These are phyloP conservation scores for Lamprotornis superbus DNA, from an alignment of 2,113 vertebrate species.

Conservation along the genomic window DNA sequence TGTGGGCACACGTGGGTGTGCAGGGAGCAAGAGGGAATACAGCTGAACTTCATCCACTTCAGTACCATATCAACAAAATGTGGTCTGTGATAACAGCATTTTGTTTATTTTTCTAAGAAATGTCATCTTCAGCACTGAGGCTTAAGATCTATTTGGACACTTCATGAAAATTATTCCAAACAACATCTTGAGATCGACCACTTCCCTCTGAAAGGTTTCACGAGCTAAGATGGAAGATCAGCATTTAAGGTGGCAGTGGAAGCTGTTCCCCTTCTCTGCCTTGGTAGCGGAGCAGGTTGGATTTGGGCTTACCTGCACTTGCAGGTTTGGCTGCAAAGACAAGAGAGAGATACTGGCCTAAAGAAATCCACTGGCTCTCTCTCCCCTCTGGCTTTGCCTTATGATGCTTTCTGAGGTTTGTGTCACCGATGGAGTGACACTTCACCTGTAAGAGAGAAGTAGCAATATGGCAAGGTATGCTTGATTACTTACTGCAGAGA, in stretches of 20 bases:
- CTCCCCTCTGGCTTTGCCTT: background rate
- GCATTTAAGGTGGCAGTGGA: background rate
- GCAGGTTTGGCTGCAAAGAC: background rate
- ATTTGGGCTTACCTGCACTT: background rate
- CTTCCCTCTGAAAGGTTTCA: slow-evolving; percentile 19
- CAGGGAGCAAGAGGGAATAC: background rate
- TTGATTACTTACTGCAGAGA: background rate
- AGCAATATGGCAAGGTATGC: background rate
- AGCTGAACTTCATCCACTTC: background rate
- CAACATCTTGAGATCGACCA: background rate
- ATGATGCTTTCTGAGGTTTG: background rate
- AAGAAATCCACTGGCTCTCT: background rate
- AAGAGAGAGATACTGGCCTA: background rate
- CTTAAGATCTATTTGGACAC: background rate
- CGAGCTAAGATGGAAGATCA: background rate
- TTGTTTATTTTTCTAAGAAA: background rate
- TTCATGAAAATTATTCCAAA: background rate
- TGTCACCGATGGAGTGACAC: background rate
- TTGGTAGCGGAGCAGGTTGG: background rate
- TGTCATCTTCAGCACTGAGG: background rate
- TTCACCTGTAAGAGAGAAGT: background rate
- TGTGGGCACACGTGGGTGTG: fast-evolving
- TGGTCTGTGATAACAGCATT: background rate
- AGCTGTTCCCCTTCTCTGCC: background rate
- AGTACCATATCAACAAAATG: background rate